A percentile compares a stretch with the other conserved stretches of the same genome.
These are phyloP conservation scores for Hippocampus kuda DNA, from an alignment of 2,797 vertebrate genomes.

Conservation along the genomic window DNA sequence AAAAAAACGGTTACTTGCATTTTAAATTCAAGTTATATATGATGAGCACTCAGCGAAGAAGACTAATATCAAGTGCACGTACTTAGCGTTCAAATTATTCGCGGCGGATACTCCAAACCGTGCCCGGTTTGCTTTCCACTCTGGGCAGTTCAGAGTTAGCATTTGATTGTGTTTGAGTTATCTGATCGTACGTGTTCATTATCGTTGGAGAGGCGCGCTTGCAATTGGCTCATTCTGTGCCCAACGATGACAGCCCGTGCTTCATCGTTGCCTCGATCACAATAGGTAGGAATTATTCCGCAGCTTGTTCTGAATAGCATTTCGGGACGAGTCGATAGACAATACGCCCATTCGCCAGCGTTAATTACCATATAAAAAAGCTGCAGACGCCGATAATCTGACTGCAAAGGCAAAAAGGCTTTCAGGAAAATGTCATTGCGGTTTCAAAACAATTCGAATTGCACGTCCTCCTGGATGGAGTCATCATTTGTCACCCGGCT, in stretches of 20 bases:
- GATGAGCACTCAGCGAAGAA: not conserved
- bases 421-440: constrained; percentile 61
- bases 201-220: constrained; percentile 29
- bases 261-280: constrained; percentile 35
- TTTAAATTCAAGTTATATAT: too few species aligned
- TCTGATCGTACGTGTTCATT: constrained; percentile 41
- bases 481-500: constrained; percentile 48
- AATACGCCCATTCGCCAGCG: constrained; percentile 47
- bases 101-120: constrained; percentile 8
- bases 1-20: too few species aligned
- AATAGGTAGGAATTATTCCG: constrained; percentile 39
- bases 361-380: constrained; percentile 67
- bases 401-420: constrained; percentile 51
- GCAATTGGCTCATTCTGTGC: constrained; percentile 24
- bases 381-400: constrained; percentile 44
- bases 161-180: constrained; percentile 23
- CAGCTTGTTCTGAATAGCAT: constrained; percentile 43
- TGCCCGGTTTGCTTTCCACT: constrained; percentile 5
- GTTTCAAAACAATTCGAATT: constrained; percentile 53
- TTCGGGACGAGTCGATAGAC: constrained; percentile 46
- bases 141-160: constrained; percentile 15
- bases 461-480: constrained; percentile 54
- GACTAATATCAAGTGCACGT: not conserved
- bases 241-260: constrained; percentile 34
- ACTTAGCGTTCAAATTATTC: constrained; percentile 6